These are phyloP conservation scores for Macrobrachium nipponense DNA, from an alignment of 1,140 invertebrate genomes.

Conservation along the genomic window DNA sequence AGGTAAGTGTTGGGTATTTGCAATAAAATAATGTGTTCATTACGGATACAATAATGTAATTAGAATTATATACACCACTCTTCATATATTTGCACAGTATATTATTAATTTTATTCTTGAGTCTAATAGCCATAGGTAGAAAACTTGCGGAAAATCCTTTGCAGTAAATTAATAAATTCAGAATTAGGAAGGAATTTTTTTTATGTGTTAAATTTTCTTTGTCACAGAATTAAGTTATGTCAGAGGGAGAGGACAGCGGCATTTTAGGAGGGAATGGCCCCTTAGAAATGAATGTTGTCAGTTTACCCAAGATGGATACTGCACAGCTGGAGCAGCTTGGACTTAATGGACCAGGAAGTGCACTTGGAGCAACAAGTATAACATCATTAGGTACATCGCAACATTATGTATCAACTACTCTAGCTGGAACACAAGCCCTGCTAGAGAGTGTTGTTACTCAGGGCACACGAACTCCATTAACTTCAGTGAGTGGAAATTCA, in stretches of 20 bases:
- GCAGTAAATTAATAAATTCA: neutral
- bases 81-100: no score
- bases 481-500: constrained; percentile 31
- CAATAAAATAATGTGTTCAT: no score
- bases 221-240: constrained; percentile 54
- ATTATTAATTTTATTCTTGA: no score
- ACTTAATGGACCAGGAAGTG: constrained; percentile 21
- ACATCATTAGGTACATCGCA: constrained; percentile 31
- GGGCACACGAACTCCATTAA: constrained; percentile 22
- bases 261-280: constrained; percentile 44
- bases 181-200: neutral
- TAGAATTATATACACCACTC: no score
- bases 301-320: constrained; percentile 51
- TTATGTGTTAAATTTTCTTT: neutral
- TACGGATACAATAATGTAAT: no score
- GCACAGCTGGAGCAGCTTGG: constrained; percentile 53
- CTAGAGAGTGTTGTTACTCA: constrained; percentile 44
- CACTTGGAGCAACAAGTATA: constrained; percentile 21
- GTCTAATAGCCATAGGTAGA: no score
- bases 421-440: constrained; percentile 28
- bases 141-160: no score
- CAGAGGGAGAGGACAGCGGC: constrained; percentile 54
- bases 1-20: no score
- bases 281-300: constrained; percentile 54
- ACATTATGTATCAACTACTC: constrained; percentile 43